Percentiles rank a stretch among this genome's conserved stretches.
Conservation (phyloP, 2,797 vertebrate species). For the Triplophysa bombifrons region DNA sequence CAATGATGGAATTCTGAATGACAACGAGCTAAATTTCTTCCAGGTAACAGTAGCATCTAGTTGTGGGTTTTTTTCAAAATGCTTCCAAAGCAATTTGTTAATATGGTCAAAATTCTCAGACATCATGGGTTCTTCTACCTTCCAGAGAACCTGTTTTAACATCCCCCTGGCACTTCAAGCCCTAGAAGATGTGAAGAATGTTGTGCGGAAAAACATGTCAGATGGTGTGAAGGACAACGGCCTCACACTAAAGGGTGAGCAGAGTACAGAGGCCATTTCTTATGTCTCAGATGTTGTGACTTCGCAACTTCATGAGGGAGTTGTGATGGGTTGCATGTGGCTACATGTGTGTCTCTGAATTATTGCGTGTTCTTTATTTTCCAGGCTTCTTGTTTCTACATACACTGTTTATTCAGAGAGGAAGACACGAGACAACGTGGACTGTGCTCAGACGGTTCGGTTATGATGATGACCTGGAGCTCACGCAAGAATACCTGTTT, state of each 20-base stretch:
- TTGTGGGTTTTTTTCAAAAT: too few species aligned
- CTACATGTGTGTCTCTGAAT: neutral
- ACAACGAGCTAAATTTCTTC: slow-evolving; percentile 98
- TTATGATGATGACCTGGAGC: slow-evolving; percentile 94
- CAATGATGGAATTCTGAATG: slow-evolving; percentile 95
- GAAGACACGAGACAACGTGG: slow-evolving; percentile 98
- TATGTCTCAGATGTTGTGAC: neutral
- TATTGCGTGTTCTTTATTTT: neutral
- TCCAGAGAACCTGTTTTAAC: slow-evolving; percentile 96
- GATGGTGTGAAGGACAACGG: slow-evolving; percentile 94
- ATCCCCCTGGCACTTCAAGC: slow-evolving; percentile 94
- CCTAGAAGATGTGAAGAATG: slow-evolving; percentile 97
- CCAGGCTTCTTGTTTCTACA: slow-evolving; percentile 97
- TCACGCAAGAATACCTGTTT: slow-evolving; percentile 95
- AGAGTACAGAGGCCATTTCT: neutral
- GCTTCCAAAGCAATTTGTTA: neutral
- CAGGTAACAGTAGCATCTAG: slow-evolving; percentile 77
- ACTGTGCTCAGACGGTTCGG: slow-evolving; percentile 95
- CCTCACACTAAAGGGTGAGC: slow-evolving; percentile 90
- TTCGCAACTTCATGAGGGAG: neutral
- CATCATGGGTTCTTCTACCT: slow-evolving; percentile 8
- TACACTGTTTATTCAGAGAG: slow-evolving; percentile 97
- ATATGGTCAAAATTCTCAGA: neutral
- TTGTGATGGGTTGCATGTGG: neutral
- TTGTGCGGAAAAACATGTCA: slow-evolving; percentile 92